Percentiles rank a stretch among this genome's conserved stretches.
Conservation (phyloP, 2,113 vertebrate genomes). For the Jaculus jaculus region DNA sequence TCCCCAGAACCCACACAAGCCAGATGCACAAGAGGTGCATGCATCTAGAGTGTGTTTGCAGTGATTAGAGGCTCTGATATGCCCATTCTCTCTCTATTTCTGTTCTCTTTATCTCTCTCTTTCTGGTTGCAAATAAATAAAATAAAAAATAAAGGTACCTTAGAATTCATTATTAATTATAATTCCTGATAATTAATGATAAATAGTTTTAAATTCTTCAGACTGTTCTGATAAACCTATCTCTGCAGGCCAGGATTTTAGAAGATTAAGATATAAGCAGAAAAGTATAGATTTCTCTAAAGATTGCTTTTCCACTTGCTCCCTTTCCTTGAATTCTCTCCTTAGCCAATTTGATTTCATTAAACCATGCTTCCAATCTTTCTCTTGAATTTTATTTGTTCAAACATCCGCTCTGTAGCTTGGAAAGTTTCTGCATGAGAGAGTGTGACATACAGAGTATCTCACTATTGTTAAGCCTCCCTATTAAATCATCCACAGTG, state of each 20-base stretch:
- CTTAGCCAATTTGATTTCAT: background rate
- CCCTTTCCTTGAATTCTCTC: background rate
- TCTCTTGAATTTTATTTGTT: constrained; percentile 28
- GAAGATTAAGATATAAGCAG: background rate
- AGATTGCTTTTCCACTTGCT: background rate
- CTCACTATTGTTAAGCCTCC: background rate
- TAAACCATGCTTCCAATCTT: background rate
- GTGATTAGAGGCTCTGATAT: too few species aligned
- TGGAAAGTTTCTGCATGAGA: background rate
- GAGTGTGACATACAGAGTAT: background rate
- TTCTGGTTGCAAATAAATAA: too few species aligned
- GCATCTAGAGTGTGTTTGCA: too few species aligned
- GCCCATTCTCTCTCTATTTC: too few species aligned
- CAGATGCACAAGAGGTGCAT: too few species aligned
- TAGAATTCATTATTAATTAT: too few species aligned
- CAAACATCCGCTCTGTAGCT: background rate
- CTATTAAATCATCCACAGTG: background rate
- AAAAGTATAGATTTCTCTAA: background rate
- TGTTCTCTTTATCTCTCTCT: too few species aligned
- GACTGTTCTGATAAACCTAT: background rate
- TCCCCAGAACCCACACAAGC: too few species aligned
- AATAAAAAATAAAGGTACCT: too few species aligned
- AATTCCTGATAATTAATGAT: too few species aligned
- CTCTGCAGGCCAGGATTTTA: background rate
- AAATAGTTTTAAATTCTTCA: background rate